phyloP scores from a whole-genome alignment of 2,113 vertebrate genomes.

The Stegastes partitus region DNA sequence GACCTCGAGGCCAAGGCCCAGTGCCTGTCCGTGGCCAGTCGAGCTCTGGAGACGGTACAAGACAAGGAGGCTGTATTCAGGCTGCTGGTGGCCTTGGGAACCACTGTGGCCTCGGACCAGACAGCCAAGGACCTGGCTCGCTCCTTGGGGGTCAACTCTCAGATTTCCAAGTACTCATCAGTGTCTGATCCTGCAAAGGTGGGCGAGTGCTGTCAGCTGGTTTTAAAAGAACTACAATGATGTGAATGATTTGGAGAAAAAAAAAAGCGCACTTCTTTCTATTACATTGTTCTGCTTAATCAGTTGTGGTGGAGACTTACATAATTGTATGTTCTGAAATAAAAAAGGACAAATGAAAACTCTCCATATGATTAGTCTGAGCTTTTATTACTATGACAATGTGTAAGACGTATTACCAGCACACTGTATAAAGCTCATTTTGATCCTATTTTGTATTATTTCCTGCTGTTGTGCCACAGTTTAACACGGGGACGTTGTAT shows the following conservation, averaged over 20 bases:
- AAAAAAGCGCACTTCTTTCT: slow-evolving; percentile 56
- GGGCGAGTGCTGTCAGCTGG: slow-evolving; percentile 93
- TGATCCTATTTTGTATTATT: too few species aligned
- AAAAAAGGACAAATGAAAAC: slow-evolving; percentile 63
- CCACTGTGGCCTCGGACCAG: slow-evolving; percentile 90
- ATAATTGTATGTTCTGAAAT: slow-evolving; percentile 71
- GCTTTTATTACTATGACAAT: slow-evolving; percentile 42
- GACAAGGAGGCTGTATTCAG: slow-evolving; percentile 97
- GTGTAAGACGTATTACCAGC: too few species aligned
- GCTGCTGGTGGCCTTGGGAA: slow-evolving; percentile 96
- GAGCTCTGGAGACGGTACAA: slow-evolving; percentile 93
- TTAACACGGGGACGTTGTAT: too few species aligned
- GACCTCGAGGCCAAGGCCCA: slow-evolving; percentile 97
- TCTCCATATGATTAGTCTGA: slow-evolving; percentile 20
- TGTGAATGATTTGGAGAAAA: slow-evolving; percentile 42
- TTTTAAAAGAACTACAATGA: slow-evolving; percentile 92
- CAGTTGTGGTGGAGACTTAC: slow-evolving; percentile 59
- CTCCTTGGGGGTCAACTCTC: slow-evolving; percentile 93
- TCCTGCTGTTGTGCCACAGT: too few species aligned
- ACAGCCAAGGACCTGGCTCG: slow-evolving; percentile 93
- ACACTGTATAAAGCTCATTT: too few species aligned
- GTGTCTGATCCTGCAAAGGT: slow-evolving; percentile 95
- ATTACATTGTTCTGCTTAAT: slow-evolving; percentile 48
- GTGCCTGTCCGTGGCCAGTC: slow-evolving; percentile 95
- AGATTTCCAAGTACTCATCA: slow-evolving; percentile 93